Evolutionary conservation across 2,888 invertebrate genomes (phyloP).

Genomic region (Aethes cnicana): DNA sequence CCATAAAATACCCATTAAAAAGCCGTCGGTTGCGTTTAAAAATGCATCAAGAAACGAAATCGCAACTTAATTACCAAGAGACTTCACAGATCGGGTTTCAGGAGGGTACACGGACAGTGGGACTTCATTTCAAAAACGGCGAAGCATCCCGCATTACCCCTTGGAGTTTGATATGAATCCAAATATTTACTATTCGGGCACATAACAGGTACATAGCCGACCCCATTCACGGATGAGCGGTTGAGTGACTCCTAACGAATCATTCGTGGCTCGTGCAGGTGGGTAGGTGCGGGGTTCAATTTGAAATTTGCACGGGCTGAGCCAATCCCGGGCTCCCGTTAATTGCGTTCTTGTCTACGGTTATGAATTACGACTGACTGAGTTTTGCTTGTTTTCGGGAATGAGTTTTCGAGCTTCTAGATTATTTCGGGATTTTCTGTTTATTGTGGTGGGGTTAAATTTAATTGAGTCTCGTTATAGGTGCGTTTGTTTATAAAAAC

Average conservation of each 20-base stretch:
- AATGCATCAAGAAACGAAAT: constrained; percentile 82
- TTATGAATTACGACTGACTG: constrained; percentile 32
- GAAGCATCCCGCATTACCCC: constrained; percentile 53
- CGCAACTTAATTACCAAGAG: constrained; percentile 81
- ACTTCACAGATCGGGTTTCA: constrained; percentile 73
- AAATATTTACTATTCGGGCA: constrained; percentile 74
- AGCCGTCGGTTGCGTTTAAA: constrained; percentile 80
- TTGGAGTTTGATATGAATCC: constrained; percentile 71
- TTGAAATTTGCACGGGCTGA: constrained; percentile 60
- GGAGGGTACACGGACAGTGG: constrained; percentile 42
- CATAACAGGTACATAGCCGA: constrained; percentile 70
- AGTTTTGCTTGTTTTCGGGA: constrained; percentile 22
- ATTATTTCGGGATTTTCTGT: constrained; percentile 9
- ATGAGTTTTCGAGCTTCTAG: constrained; percentile 14
- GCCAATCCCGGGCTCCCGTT: constrained; percentile 45
- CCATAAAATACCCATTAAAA: constrained; percentile 82
- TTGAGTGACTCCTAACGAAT: constrained; percentile 75
- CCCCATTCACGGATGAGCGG: constrained; percentile 75
- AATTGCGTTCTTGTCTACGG: constrained; percentile 71
- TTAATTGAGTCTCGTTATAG: neutral
- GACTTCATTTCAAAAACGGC: constrained; percentile 39
- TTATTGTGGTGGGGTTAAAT: neutral
- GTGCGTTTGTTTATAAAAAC: neutral
- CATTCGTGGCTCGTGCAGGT: constrained; percentile 45
- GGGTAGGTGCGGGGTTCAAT: constrained; percentile 60